Conservation (phyloP, 2,797 vertebrate genomes). For the Brachyrhaphis roseni region DNA sequence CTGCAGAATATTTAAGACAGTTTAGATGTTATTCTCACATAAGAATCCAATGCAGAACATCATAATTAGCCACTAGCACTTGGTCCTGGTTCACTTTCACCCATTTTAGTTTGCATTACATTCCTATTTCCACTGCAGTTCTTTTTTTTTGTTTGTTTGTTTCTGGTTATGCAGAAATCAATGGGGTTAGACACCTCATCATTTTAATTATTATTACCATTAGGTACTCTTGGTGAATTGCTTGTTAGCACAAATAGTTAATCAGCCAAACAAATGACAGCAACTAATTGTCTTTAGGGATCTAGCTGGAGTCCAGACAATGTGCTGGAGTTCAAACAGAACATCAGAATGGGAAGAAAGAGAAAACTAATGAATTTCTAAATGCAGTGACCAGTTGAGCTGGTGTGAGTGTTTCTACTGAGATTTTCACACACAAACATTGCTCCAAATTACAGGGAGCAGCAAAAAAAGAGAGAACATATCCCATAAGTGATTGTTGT, state of each 20-base stretch:
- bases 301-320: neutral
- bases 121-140: neutral
- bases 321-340: neutral
- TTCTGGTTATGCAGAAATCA: neutral
- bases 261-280: neutral
- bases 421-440: neutral
- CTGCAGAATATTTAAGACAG: neutral
- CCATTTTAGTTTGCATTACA: neutral
- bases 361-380: neutral
- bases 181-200: neutral
- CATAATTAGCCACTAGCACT: neutral
- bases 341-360: neutral
- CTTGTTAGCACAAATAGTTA: neutral
- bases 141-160: neutral
- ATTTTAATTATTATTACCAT: neutral
- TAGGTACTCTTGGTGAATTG: neutral
- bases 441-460: neutral
- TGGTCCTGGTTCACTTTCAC: neutral
- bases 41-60: neutral
- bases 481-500: neutral
- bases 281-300: neutral
- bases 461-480: neutral
- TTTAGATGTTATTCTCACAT: neutral
- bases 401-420: neutral
- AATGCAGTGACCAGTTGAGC: neutral